Evolutionary conservation across 2,888 invertebrate species (phyloP).

Genomic region (Xestia c-nigrum): DNA sequence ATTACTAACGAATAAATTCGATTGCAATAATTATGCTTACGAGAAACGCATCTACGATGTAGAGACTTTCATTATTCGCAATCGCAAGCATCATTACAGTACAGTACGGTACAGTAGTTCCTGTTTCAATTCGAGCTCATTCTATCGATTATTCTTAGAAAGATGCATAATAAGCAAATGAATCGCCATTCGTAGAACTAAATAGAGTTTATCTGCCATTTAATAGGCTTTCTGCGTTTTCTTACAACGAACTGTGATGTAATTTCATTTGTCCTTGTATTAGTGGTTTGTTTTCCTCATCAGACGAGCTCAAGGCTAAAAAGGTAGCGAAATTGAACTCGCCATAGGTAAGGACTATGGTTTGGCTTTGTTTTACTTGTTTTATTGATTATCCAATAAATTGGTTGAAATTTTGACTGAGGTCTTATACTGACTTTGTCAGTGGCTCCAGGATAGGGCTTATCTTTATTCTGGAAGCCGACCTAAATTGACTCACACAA

Average conservation of each 20-base stretch:
- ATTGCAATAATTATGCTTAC: too few species aligned
- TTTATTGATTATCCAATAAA: not conserved
- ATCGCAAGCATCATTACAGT: too few species aligned
- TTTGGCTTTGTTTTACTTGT: not conserved
- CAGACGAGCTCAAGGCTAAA: not conserved
- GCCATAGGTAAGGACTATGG: too few species aligned
- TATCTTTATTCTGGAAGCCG: not conserved
- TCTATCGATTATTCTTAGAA: constrained; percentile 30
- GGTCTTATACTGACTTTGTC: not conserved
- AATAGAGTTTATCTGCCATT: not conserved
- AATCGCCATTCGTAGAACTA: not conserved
- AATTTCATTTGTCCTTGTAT: constrained; percentile 6
- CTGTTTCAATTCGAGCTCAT: too few species aligned
- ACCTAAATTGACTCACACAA: not conserved
- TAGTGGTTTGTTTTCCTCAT: not conserved
- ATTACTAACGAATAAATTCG: too few species aligned
- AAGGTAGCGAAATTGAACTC: not conserved
- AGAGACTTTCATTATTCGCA: too few species aligned
- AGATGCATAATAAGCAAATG: not conserved
- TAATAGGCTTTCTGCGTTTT: constrained; percentile 19
- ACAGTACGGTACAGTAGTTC: too few species aligned
- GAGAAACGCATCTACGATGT: too few species aligned
- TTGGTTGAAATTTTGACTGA: not conserved
- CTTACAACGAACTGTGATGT: not conserved
- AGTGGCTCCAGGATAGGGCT: not conserved